phyloP scores from a whole-genome alignment of 2,113 vertebrate species.

The Jacana jacana region DNA sequence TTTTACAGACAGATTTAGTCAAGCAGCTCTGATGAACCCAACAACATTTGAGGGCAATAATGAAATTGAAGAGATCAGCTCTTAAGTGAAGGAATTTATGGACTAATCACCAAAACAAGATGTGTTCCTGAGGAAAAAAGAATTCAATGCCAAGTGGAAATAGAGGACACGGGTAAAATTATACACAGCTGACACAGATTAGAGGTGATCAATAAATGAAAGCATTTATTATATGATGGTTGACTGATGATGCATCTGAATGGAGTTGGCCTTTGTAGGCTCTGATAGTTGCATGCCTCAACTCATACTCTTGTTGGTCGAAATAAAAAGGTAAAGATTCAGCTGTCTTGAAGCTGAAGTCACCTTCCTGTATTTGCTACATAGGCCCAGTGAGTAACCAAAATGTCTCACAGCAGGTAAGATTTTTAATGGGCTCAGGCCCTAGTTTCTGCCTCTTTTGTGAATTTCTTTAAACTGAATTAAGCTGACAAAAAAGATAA shows the following conservation, averaged over 20 bases:
- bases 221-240: background rate
- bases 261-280: background rate
- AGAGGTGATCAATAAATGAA: background rate
- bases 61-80: constrained; percentile 10
- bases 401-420: background rate
- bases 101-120: background rate
- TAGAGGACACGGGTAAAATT: background rate
- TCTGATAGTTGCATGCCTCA: background rate
- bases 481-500: background rate
- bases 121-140: background rate
- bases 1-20: background rate
- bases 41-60: background rate
- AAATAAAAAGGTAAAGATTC: background rate
- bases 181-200: background rate
- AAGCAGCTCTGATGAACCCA: background rate
- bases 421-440: background rate
- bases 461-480: background rate
- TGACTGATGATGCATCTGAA: background rate
- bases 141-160: background rate
- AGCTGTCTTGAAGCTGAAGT: background rate
- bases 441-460: background rate
- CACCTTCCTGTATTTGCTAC: background rate
- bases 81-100: background rate
- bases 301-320: background rate
- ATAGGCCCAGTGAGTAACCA: background rate